Percentiles rank a stretch among this genome's conserved stretches.
phyloP scores from a whole-genome alignment of 2,113 vertebrate species.

The Notechis scutatus region DNA sequence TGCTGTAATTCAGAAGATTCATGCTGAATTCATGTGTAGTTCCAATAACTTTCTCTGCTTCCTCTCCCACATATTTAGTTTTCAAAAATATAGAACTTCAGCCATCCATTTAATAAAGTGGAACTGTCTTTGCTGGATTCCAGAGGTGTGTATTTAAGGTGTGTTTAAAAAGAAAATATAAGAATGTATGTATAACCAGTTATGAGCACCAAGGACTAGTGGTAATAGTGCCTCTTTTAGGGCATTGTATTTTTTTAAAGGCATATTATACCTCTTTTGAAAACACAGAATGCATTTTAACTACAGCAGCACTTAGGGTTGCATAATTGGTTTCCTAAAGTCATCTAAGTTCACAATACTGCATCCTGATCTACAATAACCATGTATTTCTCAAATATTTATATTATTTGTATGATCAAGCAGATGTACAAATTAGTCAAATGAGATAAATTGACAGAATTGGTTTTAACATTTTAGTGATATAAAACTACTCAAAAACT shows the following conservation, averaged over 20 bases:
- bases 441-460: not conserved
- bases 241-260: not conserved
- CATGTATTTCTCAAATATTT: not conserved
- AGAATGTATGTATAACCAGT: not conserved
- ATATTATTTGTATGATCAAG: not conserved
- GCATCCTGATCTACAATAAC: not conserved
- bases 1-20: not conserved
- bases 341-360: not conserved
- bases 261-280: not conserved
- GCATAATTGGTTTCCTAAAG: not conserved
- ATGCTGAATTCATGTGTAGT: not conserved
- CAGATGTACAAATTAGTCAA: not conserved
- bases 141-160: not conserved
- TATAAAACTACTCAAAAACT: not conserved
- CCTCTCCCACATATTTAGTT: not conserved
- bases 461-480: not conserved
- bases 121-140: not conserved
- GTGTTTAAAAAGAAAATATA: not conserved
- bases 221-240: not conserved
- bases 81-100: not conserved
- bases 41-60: not conserved
- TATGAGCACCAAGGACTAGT: not conserved
- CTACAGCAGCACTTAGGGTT: not conserved
- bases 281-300: not conserved
- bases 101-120: not conserved